A percentile compares a stretch with the other conserved stretches of the same genome.
phyloP scores from a whole-genome alignment of 2,797 vertebrate species.

The Sebastes hubbsi region DNA sequence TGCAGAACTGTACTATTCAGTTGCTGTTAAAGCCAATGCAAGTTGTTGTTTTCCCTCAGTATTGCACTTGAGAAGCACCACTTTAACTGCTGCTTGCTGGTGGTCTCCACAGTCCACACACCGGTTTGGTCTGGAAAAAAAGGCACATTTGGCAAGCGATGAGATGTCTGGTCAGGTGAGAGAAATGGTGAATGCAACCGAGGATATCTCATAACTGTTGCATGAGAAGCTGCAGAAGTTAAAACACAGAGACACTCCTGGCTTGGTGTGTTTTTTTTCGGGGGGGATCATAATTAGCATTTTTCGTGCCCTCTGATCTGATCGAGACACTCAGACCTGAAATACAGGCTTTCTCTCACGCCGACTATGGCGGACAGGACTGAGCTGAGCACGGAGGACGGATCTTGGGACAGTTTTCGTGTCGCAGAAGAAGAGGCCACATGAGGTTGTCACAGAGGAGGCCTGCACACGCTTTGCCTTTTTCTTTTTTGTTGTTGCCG shows the following conservation, averaged over 20 bases:
- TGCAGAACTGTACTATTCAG: slow-evolving; percentile 33
- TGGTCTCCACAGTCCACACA: neutral
- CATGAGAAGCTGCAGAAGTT: slow-evolving; percentile 58
- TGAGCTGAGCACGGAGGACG: slow-evolving; percentile 65
- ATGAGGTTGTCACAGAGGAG: slow-evolving; percentile 76
- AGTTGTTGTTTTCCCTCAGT: slow-evolving; percentile 12
- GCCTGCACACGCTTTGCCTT: slow-evolving; percentile 59
- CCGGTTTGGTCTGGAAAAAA: slow-evolving; percentile 14
- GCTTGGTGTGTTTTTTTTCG: neutral
- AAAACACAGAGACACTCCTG: slow-evolving; percentile 25
- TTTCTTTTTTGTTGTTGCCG: slow-evolving; percentile 72
- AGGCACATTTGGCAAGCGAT: slow-evolving; percentile 28
- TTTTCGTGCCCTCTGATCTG: neutral
- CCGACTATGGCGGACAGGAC: slow-evolving; percentile 76
- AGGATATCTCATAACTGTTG: slow-evolving; percentile 61
- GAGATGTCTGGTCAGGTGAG: slow-evolving; percentile 42
- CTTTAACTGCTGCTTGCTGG: neutral
- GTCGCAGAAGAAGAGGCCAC: slow-evolving; percentile 76
- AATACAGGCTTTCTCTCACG: slow-evolving; percentile 58
- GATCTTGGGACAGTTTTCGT: slow-evolving; percentile 73
- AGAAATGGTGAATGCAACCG: slow-evolving; percentile 13
- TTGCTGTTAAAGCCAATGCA: slow-evolving; percentile 23
- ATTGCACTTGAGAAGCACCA: slow-evolving; percentile 10
- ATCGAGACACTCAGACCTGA: slow-evolving; percentile 7
- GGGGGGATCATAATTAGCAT: slow-evolving; percentile 7